Conservation (phyloP, 1,140 invertebrate genomes). For the Polypedilum vanderplanki region DNA sequence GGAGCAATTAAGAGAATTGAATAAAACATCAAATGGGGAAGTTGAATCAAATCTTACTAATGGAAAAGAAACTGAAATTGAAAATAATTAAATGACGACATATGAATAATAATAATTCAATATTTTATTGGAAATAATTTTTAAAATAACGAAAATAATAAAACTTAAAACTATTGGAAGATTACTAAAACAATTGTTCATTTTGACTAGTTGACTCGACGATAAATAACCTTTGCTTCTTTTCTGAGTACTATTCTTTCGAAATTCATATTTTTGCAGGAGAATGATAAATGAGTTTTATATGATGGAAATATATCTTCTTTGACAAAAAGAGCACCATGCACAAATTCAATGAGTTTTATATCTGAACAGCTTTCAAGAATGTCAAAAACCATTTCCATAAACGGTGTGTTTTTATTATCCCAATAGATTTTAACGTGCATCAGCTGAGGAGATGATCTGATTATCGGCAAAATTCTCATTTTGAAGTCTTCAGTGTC, state of each 20-base stretch:
- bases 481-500: background rate
- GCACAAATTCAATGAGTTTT: background rate
- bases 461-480: background rate
- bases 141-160: background rate
- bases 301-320: background rate
- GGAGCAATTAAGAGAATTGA: slow-evolving; percentile 49
- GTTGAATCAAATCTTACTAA: background rate
- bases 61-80: background rate
- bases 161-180: background rate
- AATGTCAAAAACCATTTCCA: background rate
- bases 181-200: background rate
- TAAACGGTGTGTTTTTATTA: background rate
- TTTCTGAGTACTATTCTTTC: background rate
- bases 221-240: background rate
- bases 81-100: background rate
- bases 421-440: background rate
- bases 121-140: background rate
- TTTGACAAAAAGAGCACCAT: background rate
- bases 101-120: background rate
- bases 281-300: background rate
- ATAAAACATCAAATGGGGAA: slow-evolving; percentile 34
- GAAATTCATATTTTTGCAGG: background rate
- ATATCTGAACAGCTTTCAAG: background rate
- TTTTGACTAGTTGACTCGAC: background rate
- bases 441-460: background rate